These are phyloP conservation scores for Hemistola chrysoprasaria DNA, from an alignment of 2,888 invertebrate species.

Conservation along the genomic window DNA sequence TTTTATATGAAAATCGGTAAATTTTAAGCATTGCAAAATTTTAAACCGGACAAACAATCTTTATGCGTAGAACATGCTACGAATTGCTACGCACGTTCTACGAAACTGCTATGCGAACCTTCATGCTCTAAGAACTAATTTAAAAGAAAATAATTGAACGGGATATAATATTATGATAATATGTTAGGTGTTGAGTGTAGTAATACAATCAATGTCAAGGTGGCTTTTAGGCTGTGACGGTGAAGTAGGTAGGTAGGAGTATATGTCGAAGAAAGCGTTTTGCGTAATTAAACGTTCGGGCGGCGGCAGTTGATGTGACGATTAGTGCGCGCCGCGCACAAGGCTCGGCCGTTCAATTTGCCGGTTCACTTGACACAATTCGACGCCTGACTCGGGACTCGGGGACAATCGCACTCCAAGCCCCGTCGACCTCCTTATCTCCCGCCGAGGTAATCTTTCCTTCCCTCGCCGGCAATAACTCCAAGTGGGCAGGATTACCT, in stretches of 20 bases:
- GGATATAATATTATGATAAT: too few species aligned
- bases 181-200: neutral
- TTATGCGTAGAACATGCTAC: too few species aligned
- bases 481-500: constrained; percentile 82
- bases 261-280: constrained; percentile 59
- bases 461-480: constrained; percentile 82
- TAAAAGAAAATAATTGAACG: too few species aligned
- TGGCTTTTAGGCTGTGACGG: constrained; percentile 27
- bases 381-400: constrained; percentile 82
- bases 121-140: too few species aligned
- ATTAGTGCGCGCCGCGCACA: constrained; percentile 77
- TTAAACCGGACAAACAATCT: too few species aligned
- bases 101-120: too few species aligned
- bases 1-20: too few species aligned
- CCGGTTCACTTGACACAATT: constrained; percentile 83
- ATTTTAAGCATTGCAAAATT: too few species aligned
- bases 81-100: too few species aligned
- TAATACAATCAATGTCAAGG: constrained; percentile 14
- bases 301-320: constrained; percentile 76
- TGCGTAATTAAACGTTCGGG: constrained; percentile 74
- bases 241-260: constrained; percentile 16
- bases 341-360: constrained; percentile 82
- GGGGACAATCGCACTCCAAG: constrained; percentile 82
- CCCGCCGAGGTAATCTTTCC: constrained; percentile 82
- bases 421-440: constrained; percentile 82